Evolutionary conservation across 2,113 vertebrate species (phyloP).

Genomic region (Atherinomorus stipes): DNA sequence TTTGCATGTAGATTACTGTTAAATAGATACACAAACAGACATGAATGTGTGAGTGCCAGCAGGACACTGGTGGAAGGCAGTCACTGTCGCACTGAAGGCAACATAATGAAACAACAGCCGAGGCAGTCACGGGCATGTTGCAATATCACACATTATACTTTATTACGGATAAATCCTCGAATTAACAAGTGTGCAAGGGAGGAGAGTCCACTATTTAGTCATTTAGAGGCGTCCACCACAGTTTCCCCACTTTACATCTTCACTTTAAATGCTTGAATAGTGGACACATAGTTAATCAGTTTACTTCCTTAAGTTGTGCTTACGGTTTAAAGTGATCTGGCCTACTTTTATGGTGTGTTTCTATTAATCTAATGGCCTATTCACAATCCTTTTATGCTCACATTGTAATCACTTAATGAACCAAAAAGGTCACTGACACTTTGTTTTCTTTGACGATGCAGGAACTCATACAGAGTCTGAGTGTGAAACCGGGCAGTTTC

Average conservation of each 20-base stretch:
- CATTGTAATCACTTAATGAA: not conserved
- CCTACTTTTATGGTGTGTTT: not conserved
- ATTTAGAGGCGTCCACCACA: not conserved
- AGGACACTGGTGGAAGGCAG: not conserved
- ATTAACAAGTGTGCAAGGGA: not conserved
- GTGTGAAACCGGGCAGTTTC: conserved; percentile 93
- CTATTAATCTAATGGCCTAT: not conserved
- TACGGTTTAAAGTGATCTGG: not conserved
- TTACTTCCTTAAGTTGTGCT: not conserved
- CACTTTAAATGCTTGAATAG: not conserved
- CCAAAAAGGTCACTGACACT: not conserved
- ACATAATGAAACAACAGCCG: not conserved
- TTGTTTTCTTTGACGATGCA: conserved; percentile 46
- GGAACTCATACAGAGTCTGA: conserved; percentile 84
- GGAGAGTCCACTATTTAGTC: not conserved
- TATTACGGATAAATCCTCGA: not conserved
- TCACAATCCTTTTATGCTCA: not conserved
- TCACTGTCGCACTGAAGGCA: not conserved
- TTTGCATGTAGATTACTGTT: not conserved
- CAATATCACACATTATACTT: not conserved
- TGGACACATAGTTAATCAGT: not conserved
- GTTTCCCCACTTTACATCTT: not conserved
- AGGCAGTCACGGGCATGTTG: not conserved
- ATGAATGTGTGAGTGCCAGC: not conserved
- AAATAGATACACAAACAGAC: conserved; percentile 2